phyloP scores from a whole-genome alignment of 2,797 vertebrate species.

The Sebastes vulpes region DNA sequence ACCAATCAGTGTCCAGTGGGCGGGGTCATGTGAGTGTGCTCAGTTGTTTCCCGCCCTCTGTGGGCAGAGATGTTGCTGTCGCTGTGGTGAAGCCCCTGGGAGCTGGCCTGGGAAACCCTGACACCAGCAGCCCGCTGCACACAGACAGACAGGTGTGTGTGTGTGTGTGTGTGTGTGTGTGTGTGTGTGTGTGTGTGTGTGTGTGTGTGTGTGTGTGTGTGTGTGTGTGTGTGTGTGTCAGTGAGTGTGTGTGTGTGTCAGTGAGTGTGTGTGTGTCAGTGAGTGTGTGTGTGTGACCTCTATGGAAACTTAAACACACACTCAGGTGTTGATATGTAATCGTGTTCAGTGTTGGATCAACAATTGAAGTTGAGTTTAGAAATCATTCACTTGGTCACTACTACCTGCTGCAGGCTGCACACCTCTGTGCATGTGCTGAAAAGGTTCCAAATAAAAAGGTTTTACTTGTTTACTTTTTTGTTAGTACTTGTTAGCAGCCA shows the following conservation, averaged over 20 bases:
- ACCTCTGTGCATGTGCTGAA: background rate
- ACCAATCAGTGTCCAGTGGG: conserved; percentile 76
- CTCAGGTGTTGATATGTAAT: conserved; percentile 15
- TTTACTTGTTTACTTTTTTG: too few relatives aligned
- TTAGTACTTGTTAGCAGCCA: rapidly evolving
- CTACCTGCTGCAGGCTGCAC: background rate
- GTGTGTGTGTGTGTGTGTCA: conserved; percentile 47
- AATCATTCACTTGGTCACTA: background rate
- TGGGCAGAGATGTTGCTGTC: conserved; percentile 92
- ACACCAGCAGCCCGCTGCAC: conserved; percentile 87
- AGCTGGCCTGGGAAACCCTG: conserved; percentile 85
- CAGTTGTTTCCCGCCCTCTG: conserved; percentile 90
- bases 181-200: too few relatives aligned
- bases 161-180: too few relatives aligned
- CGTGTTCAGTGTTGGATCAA: conserved; percentile 1
- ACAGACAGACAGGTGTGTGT: conserved; percentile 93
- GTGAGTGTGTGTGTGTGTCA: too few relatives aligned
- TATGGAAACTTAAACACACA: conserved; percentile 3
- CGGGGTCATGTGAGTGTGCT: conserved; percentile 92
- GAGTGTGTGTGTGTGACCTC: background rate
- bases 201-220: conserved; percentile 36
- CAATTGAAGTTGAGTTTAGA: background rate
- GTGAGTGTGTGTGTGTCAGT: too few relatives aligned
- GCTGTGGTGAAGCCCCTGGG: conserved; percentile 92
- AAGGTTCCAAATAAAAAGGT: rapidly evolving